These are phyloP conservation scores for Rhinoderma darwinii DNA, from an alignment of 2,113 vertebrate species.

Conservation along the genomic window DNA sequence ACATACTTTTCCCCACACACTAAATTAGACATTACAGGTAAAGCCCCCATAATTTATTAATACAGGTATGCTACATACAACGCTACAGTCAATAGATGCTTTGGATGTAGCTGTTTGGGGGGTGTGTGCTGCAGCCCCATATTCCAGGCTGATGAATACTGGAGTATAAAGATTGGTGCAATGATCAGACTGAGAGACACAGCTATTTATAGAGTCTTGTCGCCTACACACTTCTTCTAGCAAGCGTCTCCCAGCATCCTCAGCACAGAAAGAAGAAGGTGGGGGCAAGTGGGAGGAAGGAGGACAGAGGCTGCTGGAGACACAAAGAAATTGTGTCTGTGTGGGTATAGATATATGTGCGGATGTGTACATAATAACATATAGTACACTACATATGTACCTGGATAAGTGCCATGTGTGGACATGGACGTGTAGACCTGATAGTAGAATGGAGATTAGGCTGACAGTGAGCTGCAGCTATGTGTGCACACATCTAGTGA, in stretches of 20 bases:
- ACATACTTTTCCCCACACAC: background rate
- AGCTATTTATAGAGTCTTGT: conserved; percentile 58
- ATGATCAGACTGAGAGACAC: conserved; percentile 57
- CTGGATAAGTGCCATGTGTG: background rate
- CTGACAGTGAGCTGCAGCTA: background rate
- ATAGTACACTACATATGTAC: background rate
- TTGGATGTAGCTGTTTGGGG: conserved; percentile 19
- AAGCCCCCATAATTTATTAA: background rate
- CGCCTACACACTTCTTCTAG: conserved; percentile 59
- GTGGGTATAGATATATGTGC: conserved; percentile 12
- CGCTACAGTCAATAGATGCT: background rate
- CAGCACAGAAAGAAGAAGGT: conserved; percentile 40
- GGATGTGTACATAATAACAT: background rate
- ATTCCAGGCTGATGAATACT: conserved; percentile 27
- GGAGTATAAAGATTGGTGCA: conserved; percentile 40
- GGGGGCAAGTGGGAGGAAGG: conserved; percentile 55
- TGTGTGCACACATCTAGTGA: background rate
- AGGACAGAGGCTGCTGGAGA: conserved; percentile 50
- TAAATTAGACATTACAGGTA: background rate
- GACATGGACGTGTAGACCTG: background rate
- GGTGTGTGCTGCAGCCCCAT: background rate
- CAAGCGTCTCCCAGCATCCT: conserved; percentile 57
- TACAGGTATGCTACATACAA: background rate
- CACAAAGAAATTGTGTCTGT: conserved; percentile 52
- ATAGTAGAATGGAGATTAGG: background rate